phyloP scores from a whole-genome alignment of 2,888 invertebrate genomes.

The Ochropleura leucogaster region DNA sequence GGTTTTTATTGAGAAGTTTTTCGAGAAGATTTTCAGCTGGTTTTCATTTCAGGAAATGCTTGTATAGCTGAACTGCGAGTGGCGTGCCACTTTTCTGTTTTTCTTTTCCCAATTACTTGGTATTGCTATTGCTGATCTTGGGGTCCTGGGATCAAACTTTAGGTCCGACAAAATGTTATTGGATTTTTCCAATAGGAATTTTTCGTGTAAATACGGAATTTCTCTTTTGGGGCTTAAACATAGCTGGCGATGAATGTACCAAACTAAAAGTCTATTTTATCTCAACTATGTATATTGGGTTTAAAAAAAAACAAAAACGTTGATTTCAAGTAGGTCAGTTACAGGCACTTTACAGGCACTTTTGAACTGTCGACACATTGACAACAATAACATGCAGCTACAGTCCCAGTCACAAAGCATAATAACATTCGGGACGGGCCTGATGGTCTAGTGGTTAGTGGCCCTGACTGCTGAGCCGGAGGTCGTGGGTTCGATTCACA shows the following conservation, averaged over 20 bases:
- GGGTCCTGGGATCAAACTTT: background rate
- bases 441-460: too few species aligned
- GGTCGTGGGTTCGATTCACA: too few species aligned
- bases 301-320: too few species aligned
- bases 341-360: too few species aligned
- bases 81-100: background rate
- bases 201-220: background rate
- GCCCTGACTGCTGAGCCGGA: too few species aligned
- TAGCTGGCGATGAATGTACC: background rate
- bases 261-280: background rate
- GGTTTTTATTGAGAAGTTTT: conserved; percentile 34
- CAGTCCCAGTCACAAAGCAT: too few species aligned
- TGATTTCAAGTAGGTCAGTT: too few species aligned
- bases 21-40: background rate
- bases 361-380: too few species aligned
- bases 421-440: too few species aligned
- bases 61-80: background rate
- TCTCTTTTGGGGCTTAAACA: background rate
- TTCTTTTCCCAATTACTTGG: background rate
- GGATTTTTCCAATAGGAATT: background rate
- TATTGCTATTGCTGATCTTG: background rate
- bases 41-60: background rate
- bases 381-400: too few species aligned
- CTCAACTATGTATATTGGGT: background rate
- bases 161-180: background rate